Evolutionary conservation across 2,113 vertebrate genomes (phyloP).

Genomic region (Carollia perspicillata): DNA sequence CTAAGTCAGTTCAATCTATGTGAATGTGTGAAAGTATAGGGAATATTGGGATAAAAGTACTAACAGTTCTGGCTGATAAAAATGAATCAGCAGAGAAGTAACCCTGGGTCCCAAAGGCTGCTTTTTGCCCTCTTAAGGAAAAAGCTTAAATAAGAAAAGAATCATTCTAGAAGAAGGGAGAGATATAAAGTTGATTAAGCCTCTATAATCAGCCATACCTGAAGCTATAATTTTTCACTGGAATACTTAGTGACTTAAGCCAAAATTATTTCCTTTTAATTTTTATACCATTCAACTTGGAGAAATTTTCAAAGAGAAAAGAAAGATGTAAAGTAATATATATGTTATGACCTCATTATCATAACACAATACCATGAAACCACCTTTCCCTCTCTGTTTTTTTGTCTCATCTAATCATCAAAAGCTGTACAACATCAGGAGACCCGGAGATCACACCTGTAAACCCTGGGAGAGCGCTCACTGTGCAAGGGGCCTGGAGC

Average conservation of each 20-base stretch:
- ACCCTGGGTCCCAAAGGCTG: neutral
- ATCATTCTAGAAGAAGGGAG: neutral
- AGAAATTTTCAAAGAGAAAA: neutral
- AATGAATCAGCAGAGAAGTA: neutral
- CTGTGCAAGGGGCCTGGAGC: too few species aligned
- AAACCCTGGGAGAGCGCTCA: too few species aligned
- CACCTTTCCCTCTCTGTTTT: too few species aligned
- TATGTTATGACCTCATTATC: neutral
- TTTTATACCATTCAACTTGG: neutral
- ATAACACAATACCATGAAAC: neutral
- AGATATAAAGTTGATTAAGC: neutral
- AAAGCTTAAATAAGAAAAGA: neutral
- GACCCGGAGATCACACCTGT: too few species aligned
- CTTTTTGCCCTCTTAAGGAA: neutral
- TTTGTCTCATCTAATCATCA: neutral
- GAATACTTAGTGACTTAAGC: neutral
- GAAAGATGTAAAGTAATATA: neutral
- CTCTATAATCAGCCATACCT: neutral
- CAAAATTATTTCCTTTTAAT: neutral
- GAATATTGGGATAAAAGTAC: neutral
- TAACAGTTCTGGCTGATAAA: neutral
- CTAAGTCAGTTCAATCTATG: neutral
- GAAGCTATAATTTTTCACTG: neutral
- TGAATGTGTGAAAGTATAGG: neutral
- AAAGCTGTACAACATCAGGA: neutral